Base-by-base conservation (phyloP, 2,113 vertebrate genomes). In the Columba janthina region DNA sequence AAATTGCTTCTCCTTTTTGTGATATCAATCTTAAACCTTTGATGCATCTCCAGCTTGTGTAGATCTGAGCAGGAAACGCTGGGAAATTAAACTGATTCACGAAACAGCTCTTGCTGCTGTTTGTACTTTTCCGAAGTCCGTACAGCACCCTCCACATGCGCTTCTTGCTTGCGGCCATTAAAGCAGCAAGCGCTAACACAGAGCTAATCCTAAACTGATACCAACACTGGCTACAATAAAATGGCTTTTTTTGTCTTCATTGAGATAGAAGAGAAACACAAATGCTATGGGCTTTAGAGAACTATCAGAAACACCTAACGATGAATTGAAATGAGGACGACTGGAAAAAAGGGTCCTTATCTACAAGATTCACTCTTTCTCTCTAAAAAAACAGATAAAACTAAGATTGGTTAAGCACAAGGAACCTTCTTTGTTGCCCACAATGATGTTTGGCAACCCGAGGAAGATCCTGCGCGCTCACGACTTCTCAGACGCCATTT, bases 251-350 rank as follows among this genome's bases (percentile, higher is more conserved):
- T 5, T 1, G 36, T 24, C 54, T 76, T 74, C 73, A 64, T 5
- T 48, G 7, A 24, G n/a, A 56, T 7, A 20, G 14, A 25, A 26
- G 42, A 73, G 61, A 62, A 64, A 51, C 12, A 9, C 10, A 29
- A 56, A 70, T 0, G 3, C 24, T 13, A 64, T 0, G 12, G 40
- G 15, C 26, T 16, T 61, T 7, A 51, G 19, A 61, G 10, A 15
- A 42, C 46, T 32, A 20, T 17, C 26, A 70, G 42, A 69, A 22
- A 64, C 9, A 44, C 18, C 28, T 38, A 58, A 48, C 5, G 38
- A 29, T 3, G 4, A 48, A 46, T 6, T 19, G 40, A 54, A 57
- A 66, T 1, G 10, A 81, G 34, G 2, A 57, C 5, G 29, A 42
- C 8, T 18, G 4, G 20, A n/a, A 62, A 73, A 46, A 58, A 31